Evolutionary conservation across 1,140 invertebrate species (phyloP), one percentile per base, ranked within the genome.

Genomic region (Calephelis nemesis): DNA sequence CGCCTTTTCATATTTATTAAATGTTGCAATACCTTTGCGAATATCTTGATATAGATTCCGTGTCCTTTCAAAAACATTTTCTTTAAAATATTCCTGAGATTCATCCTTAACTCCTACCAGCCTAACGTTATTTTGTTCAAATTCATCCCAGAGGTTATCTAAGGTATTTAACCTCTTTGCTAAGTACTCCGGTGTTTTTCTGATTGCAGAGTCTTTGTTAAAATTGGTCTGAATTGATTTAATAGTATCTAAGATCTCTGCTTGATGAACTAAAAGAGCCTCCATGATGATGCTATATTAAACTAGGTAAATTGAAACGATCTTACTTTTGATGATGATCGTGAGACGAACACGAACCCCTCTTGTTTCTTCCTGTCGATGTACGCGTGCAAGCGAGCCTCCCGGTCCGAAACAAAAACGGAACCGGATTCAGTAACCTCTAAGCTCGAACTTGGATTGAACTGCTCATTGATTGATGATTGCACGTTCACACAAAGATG

Each of bases 291-390:
- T 64, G 39, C 15, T 39, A 50, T 48, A 19, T 30, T 39, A 8
- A 49, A 63, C 9, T 30, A 19, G 12, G 30, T 50, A 70, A 65
- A 52, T 62, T 65, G 63, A 30, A 70, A 70, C 40, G 63, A 70
- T 70, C 68, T 65, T 70, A 70, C 68, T 70, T 70, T 19, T 19
- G 68, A 60, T 47, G 15, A 19, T 19, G 15, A 8, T 47, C 62
- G 9, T 13, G 12, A 9, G 10, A 63, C 8, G 30, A 60, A 60
- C 12, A 19, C 12, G 54, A 13, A 60, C 19, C 30, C 13, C 15
- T 30, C 19, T 40, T 19, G 40, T 47, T n/a, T 45, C 42, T 7
- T 13, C 9, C 45, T 47, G n/a, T 15, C 15, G 12, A n/a, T 47
- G n/a, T 11, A 47, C 40, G 40, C 40, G 40, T 47, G 19, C 19